Evolutionary conservation across 1,140 invertebrate genomes (phyloP).

Genomic region (Plutomurus gul): DNA sequence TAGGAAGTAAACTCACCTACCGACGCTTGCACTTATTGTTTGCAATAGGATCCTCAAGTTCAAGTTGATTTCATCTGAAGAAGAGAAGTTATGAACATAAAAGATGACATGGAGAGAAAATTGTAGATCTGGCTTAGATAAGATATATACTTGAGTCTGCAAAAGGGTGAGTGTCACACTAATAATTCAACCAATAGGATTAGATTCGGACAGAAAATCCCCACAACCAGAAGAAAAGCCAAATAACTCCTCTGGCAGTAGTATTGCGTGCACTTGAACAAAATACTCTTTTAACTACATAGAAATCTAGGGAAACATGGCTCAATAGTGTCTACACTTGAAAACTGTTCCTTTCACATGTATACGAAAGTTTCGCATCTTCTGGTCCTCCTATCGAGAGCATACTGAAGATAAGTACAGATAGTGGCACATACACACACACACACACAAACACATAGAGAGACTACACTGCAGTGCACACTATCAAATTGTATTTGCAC

Average conservation of each 20-base stretch:
- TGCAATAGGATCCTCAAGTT: constrained; percentile 14
- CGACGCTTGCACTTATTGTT: constrained; percentile 9
- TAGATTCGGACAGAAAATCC: constrained; percentile 19
- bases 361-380: too few relatives aligned
- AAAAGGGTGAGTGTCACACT: constrained; percentile 23
- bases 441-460: too few relatives aligned
- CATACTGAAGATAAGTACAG: too few relatives aligned
- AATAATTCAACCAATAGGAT: constrained; percentile 36
- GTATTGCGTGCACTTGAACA: neutral
- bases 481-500: too few relatives aligned
- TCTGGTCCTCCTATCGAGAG: too few relatives aligned
- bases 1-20: neutral
- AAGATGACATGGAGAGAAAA: neutral
- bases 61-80: constrained; percentile 1
- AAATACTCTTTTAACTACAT: neutral
- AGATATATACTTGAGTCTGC: neutral
- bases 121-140: neutral
- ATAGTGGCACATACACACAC: too few relatives aligned
- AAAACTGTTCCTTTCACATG: neutral
- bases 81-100: constrained; percentile 21
- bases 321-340: neutral
- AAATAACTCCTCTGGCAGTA: neutral
- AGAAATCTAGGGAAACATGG: neutral
- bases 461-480: too few relatives aligned
- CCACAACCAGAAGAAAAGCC: constrained; percentile 5